These are phyloP conservation scores for Crenichthys baileyi DNA, from an alignment of 2,797 vertebrate species.

Conservation along the genomic window DNA sequence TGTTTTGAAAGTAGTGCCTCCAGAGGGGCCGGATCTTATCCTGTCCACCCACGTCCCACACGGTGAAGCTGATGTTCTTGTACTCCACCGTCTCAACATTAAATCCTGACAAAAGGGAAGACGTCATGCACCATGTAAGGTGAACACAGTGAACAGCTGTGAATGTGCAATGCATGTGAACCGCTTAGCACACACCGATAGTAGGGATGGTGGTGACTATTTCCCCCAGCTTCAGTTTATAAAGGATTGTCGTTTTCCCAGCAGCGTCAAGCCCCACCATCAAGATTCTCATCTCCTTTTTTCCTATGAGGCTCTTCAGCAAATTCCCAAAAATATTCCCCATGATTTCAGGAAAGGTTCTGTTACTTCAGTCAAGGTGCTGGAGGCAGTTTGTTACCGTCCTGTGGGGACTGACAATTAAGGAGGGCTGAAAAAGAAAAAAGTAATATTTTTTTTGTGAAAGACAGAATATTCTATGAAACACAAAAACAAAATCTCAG, in stretches of 20 bases:
- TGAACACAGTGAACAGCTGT: neutral
- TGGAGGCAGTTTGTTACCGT: constrained; percentile 24
- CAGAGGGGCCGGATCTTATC: constrained; percentile 84
- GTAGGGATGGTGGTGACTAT: constrained; percentile 98
- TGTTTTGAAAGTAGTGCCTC: constrained; percentile 84
- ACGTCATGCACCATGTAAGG: neutral
- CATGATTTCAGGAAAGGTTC: constrained; percentile 82
- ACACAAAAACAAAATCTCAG: neutral
- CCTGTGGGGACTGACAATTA: constrained; percentile 29
- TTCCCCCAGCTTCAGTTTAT: constrained; percentile 96
- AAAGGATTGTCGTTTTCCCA: constrained; percentile 97
- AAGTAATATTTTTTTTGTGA: constrained; percentile 7
- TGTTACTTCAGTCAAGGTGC: constrained; percentile 15
- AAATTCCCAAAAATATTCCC: constrained; percentile 96
- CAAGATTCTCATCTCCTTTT: constrained; percentile 98
- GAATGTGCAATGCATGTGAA: neutral
- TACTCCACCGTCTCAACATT: constrained; percentile 86
- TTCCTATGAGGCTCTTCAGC: constrained; percentile 94
- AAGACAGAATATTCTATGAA: neutral
- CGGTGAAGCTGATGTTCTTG: constrained; percentile 87
- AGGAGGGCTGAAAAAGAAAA: constrained; percentile 46
- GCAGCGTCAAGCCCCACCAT: constrained; percentile 98
- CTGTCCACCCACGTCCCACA: constrained; percentile 88
- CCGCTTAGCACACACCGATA: constrained; percentile 84
- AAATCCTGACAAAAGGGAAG: constrained; percentile 72